phyloP scores from a whole-genome alignment of 1,140 invertebrate genomes.

The Macrosteles quadrilineatus region DNA sequence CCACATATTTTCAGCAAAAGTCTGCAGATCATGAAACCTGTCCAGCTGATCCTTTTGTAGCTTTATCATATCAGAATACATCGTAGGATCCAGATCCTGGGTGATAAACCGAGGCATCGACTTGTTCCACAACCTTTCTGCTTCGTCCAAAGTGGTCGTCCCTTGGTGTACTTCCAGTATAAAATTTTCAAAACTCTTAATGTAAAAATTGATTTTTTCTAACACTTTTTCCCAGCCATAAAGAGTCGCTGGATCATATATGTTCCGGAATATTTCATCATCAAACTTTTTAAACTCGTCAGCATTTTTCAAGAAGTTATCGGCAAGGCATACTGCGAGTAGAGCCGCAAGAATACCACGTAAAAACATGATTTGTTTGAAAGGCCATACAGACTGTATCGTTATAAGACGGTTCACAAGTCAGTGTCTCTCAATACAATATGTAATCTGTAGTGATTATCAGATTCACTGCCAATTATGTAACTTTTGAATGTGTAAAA shows the following conservation, averaged over 20 bases:
- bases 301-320: not conserved
- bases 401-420: too few relatives aligned
- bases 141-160: not conserved
- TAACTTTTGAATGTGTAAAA: too few relatives aligned
- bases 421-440: too few relatives aligned
- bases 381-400: not conserved
- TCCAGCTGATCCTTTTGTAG: not conserved
- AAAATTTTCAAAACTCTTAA: not conserved
- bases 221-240: too few relatives aligned
- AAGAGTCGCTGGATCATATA: too few relatives aligned
- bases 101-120: not conserved
- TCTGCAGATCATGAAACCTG: not conserved
- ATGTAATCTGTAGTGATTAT: too few relatives aligned
- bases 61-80: not conserved
- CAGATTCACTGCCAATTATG: too few relatives aligned
- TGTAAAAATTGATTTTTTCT: too few relatives aligned
- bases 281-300: too few relatives aligned
- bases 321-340: not conserved
- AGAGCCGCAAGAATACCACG: not conserved
- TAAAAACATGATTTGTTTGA: not conserved
- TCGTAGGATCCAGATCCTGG: not conserved
- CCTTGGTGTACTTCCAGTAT: not conserved
- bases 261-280: too few relatives aligned
- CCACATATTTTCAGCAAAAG: not conserved
- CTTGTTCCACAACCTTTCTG: not conserved